Conservation (phyloP, 2,797 vertebrate genomes). For the Macropus fuliginosus region DNA sequence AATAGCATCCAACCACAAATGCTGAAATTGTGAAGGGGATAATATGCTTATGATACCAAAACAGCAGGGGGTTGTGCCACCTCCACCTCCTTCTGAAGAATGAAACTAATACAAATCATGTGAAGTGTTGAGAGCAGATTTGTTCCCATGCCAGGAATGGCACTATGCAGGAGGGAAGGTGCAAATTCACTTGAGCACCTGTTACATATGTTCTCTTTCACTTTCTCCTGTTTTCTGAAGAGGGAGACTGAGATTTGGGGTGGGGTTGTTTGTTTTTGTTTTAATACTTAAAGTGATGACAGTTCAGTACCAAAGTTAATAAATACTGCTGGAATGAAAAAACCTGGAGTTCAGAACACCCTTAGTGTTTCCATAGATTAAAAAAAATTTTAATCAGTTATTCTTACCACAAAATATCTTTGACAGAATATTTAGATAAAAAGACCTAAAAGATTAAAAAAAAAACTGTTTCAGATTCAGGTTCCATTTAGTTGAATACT, state of each 20-base stretch:
- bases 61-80: slow-evolving; percentile 35
- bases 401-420: background rate
- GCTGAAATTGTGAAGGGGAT: slow-evolving; percentile 8
- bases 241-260: background rate
- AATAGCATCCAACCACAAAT: slow-evolving; percentile 52
- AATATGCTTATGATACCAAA: slow-evolving; percentile 15
- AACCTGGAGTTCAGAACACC: background rate
- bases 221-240: slow-evolving; percentile 6
- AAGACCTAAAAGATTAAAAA: background rate
- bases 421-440: background rate
- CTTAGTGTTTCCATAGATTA: background rate
- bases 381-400: background rate
- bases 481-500: background rate
- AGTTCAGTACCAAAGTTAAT: slow-evolving; percentile 6
- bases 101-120: slow-evolving; percentile 60
- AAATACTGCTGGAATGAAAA: background rate
- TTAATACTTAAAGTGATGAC: background rate
- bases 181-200: background rate
- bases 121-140: slow-evolving; percentile 35
- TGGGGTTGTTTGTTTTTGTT: background rate
- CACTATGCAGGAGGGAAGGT: background rate
- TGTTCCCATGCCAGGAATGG: background rate
- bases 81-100: slow-evolving; percentile 55
- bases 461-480: background rate
- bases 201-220: background rate